Conservation (phyloP, 2,113 vertebrate species). For the Otocyon megalotis region DNA sequence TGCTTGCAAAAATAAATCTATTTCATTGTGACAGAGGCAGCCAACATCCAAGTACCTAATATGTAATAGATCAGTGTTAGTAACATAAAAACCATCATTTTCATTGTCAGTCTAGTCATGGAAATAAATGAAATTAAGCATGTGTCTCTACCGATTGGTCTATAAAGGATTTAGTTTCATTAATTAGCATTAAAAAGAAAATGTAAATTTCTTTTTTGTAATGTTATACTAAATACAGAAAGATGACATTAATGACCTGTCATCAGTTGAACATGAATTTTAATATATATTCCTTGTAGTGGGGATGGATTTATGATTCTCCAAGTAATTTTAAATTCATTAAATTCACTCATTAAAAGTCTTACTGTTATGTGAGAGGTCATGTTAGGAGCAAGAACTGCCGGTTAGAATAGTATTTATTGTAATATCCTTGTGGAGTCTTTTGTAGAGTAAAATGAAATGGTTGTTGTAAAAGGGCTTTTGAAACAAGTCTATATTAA, state of each 20-base stretch:
- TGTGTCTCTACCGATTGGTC: not conserved
- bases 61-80: not conserved
- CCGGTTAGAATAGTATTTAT: conserved; percentile 51
- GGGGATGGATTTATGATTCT: conserved; percentile 57
- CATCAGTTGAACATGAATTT: conserved; percentile 60
- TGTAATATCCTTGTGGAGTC: conserved; percentile 36
- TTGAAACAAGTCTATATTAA: conserved; percentile 45
- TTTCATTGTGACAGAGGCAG: conserved; percentile 31
- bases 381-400: conserved; percentile 25
- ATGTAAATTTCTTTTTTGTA: conserved; percentile 46
- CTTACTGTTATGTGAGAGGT: not conserved
- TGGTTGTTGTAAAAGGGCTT: conserved; percentile 30
- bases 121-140: conserved; percentile 49
- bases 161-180: conserved; percentile 49
- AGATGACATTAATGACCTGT: conserved; percentile 48
- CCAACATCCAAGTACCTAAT: not conserved
- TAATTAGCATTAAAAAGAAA: conserved; percentile 58
- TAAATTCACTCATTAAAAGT: conserved; percentile 41
- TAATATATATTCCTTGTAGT: conserved; percentile 45
- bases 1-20: conserved; percentile 30
- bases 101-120: not conserved
- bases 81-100: conserved; percentile 50
- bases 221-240: conserved; percentile 54
- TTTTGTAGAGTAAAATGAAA: conserved; percentile 49
- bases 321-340: conserved; percentile 57